Conservation (phyloP, 2,113 vertebrate genomes). For the Callipepla californica region DNA sequence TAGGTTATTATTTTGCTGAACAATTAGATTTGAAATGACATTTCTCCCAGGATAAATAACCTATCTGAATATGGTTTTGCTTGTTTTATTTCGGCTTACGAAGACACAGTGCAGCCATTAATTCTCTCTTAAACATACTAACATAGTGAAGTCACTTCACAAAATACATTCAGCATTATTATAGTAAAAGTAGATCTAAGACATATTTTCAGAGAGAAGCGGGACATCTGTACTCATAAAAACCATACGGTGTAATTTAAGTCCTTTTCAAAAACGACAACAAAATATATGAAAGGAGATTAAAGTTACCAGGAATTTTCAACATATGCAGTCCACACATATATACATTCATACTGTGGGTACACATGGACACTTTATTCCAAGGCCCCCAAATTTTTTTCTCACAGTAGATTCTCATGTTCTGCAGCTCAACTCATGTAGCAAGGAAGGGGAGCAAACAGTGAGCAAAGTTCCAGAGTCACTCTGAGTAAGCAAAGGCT, state of each 20-base stretch:
- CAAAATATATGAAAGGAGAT: neutral
- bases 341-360: neutral
- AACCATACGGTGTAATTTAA: neutral
- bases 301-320: neutral
- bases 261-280: slow-evolving; percentile 5
- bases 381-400: neutral
- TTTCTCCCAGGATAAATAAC: slow-evolving; percentile 4
- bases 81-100: neutral
- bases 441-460: rapidly evolving
- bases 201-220: neutral
- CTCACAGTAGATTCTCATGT: neutral
- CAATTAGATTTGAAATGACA: neutral
- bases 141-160: neutral
- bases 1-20: neutral
- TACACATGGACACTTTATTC: neutral
- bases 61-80: neutral
- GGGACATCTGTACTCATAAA: neutral
- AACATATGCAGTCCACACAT: slow-evolving; percentile 27
- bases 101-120: neutral
- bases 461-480: neutral
- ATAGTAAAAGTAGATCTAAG: slow-evolving; percentile 4
- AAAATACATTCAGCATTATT: neutral
- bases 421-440: neutral
- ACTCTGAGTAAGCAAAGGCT: neutral
- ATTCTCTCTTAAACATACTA: neutral